Evolutionary conservation across 2,797 vertebrate species (phyloP).

Genomic region (Spinus olivaceus): DNA sequence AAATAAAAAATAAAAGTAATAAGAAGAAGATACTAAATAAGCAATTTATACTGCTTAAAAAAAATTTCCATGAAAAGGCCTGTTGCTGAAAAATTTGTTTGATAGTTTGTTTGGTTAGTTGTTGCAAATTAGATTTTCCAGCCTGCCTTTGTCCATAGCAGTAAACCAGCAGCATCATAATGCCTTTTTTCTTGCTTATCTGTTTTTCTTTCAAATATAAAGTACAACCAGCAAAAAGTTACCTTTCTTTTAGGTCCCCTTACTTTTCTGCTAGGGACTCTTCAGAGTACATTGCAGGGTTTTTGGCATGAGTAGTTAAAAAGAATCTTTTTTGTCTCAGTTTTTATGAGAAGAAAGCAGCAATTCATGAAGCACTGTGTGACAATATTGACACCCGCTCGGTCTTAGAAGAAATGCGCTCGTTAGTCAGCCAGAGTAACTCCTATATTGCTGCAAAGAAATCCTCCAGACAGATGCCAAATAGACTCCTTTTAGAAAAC

Average conservation of each 20-base stretch:
- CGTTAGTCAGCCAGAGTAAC: constrained; percentile 88
- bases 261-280: not conserved
- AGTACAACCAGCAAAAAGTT: not conserved
- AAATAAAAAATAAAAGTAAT: not conserved
- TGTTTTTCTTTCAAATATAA: constrained; percentile 14
- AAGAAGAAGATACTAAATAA: not conserved
- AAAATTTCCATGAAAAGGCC: not conserved
- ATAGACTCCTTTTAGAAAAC: constrained; percentile 82
- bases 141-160: not conserved
- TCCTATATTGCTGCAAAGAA: constrained; percentile 89
- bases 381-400: constrained; percentile 93
- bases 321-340: constrained; percentile 63
- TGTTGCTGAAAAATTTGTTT: not conserved
- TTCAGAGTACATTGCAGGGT: not conserved
- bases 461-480: constrained; percentile 79
- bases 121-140: not conserved
- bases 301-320: not conserved
- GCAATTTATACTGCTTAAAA: not conserved
- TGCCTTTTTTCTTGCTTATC: not conserved
- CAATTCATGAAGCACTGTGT: constrained; percentile 89
- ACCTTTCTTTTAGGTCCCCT: not conserved
- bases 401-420: constrained; percentile 90
- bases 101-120: not conserved
- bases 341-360: constrained; percentile 84
- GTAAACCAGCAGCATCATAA: not conserved